phyloP scores from a whole-genome alignment of 2,113 vertebrate genomes.

The Mobula hypostoma region DNA sequence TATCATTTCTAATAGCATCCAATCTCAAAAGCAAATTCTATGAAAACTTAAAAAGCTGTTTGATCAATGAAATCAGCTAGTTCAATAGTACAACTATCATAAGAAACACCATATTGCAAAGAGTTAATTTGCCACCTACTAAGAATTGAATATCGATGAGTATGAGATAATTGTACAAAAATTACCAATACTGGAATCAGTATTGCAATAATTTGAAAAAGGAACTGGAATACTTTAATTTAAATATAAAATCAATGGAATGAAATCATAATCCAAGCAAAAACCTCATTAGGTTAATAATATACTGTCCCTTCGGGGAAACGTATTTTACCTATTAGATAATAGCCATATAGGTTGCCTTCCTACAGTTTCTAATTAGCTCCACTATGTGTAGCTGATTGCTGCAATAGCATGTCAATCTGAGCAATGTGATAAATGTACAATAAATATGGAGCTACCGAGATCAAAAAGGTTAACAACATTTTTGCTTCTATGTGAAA shows the following conservation, averaged over 20 bases:
- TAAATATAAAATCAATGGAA: too few species aligned
- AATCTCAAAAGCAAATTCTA: background rate
- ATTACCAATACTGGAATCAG: background rate
- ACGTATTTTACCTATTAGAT: background rate
- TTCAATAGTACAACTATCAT: background rate
- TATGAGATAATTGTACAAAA: background rate
- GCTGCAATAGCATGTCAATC: background rate
- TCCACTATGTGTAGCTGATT: background rate
- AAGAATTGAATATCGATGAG: background rate
- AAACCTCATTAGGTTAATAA: slow-evolving; percentile 2
- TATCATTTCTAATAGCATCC: background rate
- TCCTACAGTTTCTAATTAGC: slow-evolving; percentile 7
- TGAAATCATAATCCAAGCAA: background rate
- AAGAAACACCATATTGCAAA: background rate
- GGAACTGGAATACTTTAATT: background rate
- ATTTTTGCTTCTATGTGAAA: background rate
- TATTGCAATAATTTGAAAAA: background rate
- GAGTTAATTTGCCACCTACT: background rate
- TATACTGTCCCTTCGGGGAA: background rate
- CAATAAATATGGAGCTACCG: background rate
- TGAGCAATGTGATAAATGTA: background rate
- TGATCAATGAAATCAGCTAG: too few species aligned
- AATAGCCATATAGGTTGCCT: background rate
- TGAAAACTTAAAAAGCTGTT: background rate
- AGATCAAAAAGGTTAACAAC: background rate